Evolutionary conservation across 2,888 invertebrate genomes (phyloP).

Genomic region (Lasioglossum figueresi): DNA sequence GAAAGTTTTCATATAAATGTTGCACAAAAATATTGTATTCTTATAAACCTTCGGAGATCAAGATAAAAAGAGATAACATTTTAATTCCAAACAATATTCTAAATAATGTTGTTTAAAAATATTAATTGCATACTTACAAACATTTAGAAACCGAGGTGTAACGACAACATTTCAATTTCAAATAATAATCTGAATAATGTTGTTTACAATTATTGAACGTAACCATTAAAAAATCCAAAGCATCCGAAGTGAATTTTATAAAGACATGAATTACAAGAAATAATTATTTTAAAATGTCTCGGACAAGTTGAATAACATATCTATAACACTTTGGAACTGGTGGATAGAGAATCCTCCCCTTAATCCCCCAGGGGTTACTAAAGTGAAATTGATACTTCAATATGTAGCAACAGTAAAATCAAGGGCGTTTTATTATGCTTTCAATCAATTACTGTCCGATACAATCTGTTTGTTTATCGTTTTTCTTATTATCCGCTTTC

Average conservation of each 20-base stretch:
- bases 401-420: conserved; percentile 1
- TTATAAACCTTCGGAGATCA: not conserved
- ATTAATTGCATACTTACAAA: no score
- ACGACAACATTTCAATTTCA: not conserved
- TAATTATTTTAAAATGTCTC: not conserved
- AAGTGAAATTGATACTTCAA: conserved; percentile 14
- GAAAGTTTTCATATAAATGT: not conserved
- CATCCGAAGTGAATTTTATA: not conserved
- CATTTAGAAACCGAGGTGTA: not conserved
- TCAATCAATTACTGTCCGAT: not conserved
- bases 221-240: not conserved
- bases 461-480: not conserved
- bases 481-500: not conserved
- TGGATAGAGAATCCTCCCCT: not conserved
- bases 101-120: not conserved
- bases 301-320: not conserved
- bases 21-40: not conserved
- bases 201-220: no score
- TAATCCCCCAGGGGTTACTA: not conserved
- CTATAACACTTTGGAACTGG: not conserved
- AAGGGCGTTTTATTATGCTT: conserved; percentile 7
- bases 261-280: not conserved
- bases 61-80: not conserved
- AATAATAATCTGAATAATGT: no score
- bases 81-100: not conserved